Evolutionary conservation across 2,113 vertebrate genomes (phyloP).

Genomic region (Nerophis lumbriciformis): DNA sequence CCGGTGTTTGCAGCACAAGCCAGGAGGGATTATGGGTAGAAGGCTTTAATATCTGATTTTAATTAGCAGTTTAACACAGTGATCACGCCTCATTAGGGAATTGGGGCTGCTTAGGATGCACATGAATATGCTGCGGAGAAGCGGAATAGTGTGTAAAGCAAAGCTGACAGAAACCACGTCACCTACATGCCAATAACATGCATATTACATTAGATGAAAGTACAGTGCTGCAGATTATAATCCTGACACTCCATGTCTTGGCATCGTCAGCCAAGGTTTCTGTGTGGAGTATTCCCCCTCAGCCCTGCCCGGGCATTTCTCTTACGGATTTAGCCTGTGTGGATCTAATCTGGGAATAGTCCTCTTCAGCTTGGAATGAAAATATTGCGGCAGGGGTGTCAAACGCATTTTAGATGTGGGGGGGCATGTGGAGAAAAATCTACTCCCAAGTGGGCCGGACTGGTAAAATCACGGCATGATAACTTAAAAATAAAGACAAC

Average conservation of each 20-base stretch:
- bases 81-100: slow-evolving; percentile 71
- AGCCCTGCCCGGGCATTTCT: slow-evolving; percentile 39
- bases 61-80: slow-evolving; percentile 73
- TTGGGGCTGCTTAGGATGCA: slow-evolving; percentile 53
- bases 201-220: background rate
- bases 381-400: slow-evolving; percentile 42
- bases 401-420: too few species aligned
- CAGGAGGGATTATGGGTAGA: slow-evolving; percentile 70
- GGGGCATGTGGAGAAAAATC: too few species aligned
- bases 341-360: slow-evolving; percentile 68
- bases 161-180: background rate
- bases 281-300: slow-evolving; percentile 28
- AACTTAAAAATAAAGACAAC: too few species aligned
- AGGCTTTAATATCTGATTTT: slow-evolving; percentile 75
- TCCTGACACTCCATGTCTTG: slow-evolving; percentile 9
- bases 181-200: background rate
- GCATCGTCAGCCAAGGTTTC: slow-evolving; percentile 33
- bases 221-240: slow-evolving; percentile 11
- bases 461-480: too few species aligned
- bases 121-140: slow-evolving; percentile 31
- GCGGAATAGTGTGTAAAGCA: background rate
- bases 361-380: slow-evolving; percentile 61
- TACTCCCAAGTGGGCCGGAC: too few species aligned
- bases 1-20: slow-evolving; percentile 58
- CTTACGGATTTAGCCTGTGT: slow-evolving; percentile 64